Percentiles rank a stretch among this genome's conserved stretches.
phyloP scores from a whole-genome alignment of 2,113 vertebrate genomes.

The Corydoras maculifer region DNA sequence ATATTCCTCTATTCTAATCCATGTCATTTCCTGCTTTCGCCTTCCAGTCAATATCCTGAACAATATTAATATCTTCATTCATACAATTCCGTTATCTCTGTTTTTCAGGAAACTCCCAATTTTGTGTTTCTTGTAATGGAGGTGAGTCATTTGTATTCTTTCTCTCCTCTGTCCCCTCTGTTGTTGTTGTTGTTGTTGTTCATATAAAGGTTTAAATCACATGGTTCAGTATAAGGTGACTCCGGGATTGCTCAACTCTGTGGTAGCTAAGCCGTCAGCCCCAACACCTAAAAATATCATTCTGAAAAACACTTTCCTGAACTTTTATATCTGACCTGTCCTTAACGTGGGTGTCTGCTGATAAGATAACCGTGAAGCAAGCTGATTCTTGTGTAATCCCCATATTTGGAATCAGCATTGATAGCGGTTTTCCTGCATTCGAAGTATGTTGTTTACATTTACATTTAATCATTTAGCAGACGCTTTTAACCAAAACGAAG shows the following conservation, averaged over 20 bases:
- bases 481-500: no score
- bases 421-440: background rate
- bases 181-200: constrained; percentile 22
- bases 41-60: background rate
- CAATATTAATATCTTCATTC: background rate
- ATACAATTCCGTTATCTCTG: constrained; percentile 25
- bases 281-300: constrained; percentile 40
- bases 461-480: no score
- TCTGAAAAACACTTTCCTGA: constrained; percentile 35
- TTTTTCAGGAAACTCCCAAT: constrained; percentile 88
- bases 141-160: constrained; percentile 59
- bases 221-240: background rate
- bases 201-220: constrained; percentile 11
- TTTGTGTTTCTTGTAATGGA: constrained; percentile 96
- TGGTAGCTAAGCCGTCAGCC: constrained; percentile 35
- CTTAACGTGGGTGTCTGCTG: constrained; percentile 20
- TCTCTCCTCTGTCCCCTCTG: background rate
- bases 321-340: constrained; percentile 25
- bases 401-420: background rate
- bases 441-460: no score
- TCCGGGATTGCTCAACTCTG: constrained; percentile 40
- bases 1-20: background rate
- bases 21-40: background rate
- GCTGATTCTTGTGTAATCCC: constrained; percentile 17
- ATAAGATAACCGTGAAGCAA: constrained; percentile 21